Percentiles rank a stretch among this genome's conserved stretches.
Evolutionary conservation across 2,113 vertebrate genomes (phyloP).

Genomic region (Podiceps cristatus): DNA sequence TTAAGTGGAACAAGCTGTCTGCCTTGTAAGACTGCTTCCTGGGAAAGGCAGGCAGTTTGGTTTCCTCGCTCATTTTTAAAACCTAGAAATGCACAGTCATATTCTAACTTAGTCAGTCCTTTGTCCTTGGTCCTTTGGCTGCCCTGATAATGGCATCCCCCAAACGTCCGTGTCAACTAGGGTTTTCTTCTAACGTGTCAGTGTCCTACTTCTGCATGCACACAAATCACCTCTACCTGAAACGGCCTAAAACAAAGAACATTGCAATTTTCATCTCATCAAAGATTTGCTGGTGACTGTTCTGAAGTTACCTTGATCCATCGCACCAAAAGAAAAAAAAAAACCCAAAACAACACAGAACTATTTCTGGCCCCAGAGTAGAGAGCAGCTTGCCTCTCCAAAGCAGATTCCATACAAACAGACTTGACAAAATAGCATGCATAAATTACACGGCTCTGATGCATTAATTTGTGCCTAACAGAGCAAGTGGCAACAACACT

Average conservation of each 20-base stretch:
- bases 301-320: slow-evolving; percentile 44
- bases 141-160: not conserved
- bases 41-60: slow-evolving; percentile 28
- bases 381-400: slow-evolving; percentile 53
- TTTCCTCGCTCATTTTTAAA: slow-evolving; percentile 23
- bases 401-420: slow-evolving; percentile 66
- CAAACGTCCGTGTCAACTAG: not conserved
- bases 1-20: slow-evolving; percentile 59
- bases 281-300: slow-evolving; percentile 14
- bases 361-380: slow-evolving; percentile 36
- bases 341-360: no score
- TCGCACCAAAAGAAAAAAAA: not conserved
- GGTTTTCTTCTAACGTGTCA: not conserved
- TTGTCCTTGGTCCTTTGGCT: slow-evolving; percentile 45
- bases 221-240: slow-evolving; percentile 18
- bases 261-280: slow-evolving; percentile 7
- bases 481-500: slow-evolving; percentile 65
- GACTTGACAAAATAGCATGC: slow-evolving; percentile 67
- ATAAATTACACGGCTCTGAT: slow-evolving; percentile 67
- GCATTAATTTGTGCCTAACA: slow-evolving; percentile 70
- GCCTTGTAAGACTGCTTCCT: slow-evolving; percentile 37
- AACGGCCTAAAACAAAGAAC: not conserved
- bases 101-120: slow-evolving; percentile 8
- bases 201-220: not conserved
- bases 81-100: slow-evolving; percentile 11